A percentile compares a stretch with the other conserved stretches of the same genome.
Evolutionary conservation across 2,797 vertebrate genomes (phyloP).

Genomic region (Catostomus latipinnis): DNA sequence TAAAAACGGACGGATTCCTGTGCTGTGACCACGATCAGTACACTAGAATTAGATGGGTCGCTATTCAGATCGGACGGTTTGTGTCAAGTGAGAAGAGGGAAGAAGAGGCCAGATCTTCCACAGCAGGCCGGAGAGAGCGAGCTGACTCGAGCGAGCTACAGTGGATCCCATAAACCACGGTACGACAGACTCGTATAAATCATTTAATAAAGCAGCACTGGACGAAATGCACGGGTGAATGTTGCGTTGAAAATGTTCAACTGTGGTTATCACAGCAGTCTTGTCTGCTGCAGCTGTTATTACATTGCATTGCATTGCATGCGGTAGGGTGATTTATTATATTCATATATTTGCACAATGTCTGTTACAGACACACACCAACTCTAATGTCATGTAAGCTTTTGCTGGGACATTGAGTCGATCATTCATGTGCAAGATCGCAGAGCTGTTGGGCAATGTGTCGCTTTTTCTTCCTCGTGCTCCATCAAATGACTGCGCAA

Average conservation of each 20-base stretch:
- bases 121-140: conserved; percentile 78
- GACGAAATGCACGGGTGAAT: not conserved
- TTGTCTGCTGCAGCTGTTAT: not conserved
- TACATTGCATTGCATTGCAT: not conserved
- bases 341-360: not conserved
- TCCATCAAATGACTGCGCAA: not conserved
- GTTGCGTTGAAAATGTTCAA: too few relatives aligned
- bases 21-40: not conserved
- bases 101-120: conserved; percentile 70
- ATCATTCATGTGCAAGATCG: not conserved
- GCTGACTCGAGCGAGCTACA: conserved; percentile 78
- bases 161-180: conserved; percentile 82
- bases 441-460: not conserved
- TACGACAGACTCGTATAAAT: conserved; percentile 72
- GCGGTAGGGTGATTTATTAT: not conserved
- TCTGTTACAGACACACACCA: not conserved
- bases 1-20: not conserved
- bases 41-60: conserved; percentile 27
- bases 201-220: conserved; percentile 52
- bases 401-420: not conserved
- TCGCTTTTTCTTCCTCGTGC: not conserved
- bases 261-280: too few relatives aligned
- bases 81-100: conserved; percentile 73
- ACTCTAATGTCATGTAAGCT: not conserved
- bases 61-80: conserved; percentile 52